Evolutionary conservation across 2,888 invertebrate genomes (phyloP), one percentile per base, ranked within the genome.

Genomic region (Nymphalis c-album): DNA sequence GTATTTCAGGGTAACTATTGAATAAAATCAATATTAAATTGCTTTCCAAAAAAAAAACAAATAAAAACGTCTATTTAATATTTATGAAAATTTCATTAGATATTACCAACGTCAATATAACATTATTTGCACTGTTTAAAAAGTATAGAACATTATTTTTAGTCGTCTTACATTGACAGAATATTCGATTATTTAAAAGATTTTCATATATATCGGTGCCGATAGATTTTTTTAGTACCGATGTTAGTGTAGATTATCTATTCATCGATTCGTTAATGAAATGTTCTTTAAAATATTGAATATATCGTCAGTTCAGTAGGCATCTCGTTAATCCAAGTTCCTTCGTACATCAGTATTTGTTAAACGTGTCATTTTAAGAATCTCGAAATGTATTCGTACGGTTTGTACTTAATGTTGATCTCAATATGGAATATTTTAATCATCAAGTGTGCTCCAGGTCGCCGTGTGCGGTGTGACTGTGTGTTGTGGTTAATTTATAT

Each of bases 281-380:
- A n/a, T 57, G 50, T 50, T 50, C 50, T 10, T 40, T 13, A 13
- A 18, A 50, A 50, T 51, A 51, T 55, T 55, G 17, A 51, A 53
- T 40, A 18, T 65, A 53, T 53, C 10, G 22, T 61, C 47, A 55
- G 17, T 61, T 55, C 40, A 66, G 66, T 53, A 55, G 66, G 60
- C 60, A 66, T 66, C 60, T 60, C 55, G 60, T 55, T 48, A 61
- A 73, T 60, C 58, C 60, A 69, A 73, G 73, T 71, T 73, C 71
- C 73, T 73, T 53, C 22, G 67, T 63, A 50, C 65, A 68, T 69
- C 73, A 73, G 73, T 71, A 73, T 73, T 73, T 60, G 61, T 40
- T 61, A 50, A 67, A 58, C 53, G 59, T 60, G 69, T 68, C 73
- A 72, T 72, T 69, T 58, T 68, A 70, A 59, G 71, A 70, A 69